Conservation (phyloP, 2,113 vertebrate genomes). For the Erythrocebus patas region DNA sequence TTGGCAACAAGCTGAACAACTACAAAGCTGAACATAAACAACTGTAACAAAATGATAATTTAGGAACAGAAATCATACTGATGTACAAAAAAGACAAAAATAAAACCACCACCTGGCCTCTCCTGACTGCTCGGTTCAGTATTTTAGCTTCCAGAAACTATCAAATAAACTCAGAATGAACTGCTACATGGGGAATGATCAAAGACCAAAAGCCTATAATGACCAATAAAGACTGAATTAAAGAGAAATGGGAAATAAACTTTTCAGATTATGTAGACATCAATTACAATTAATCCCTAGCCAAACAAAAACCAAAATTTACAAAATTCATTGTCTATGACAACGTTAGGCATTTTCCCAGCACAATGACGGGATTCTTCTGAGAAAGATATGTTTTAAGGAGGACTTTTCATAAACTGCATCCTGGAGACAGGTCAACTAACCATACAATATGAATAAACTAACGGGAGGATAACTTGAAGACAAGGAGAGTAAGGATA, state of each 20-base stretch:
- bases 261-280: slow-evolving; percentile 7
- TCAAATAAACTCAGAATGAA: slow-evolving; percentile 27
- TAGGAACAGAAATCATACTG: not conserved
- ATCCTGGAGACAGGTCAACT: not conserved
- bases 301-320: slow-evolving; percentile 46
- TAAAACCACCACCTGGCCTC: not conserved
- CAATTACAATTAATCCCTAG: slow-evolving; percentile 23
- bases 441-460: not conserved
- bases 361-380: not conserved
- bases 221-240: not conserved
- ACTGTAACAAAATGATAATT: not conserved
- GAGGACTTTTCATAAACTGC: not conserved
- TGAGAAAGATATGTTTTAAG: slow-evolving; percentile 17
- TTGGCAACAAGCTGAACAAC: slow-evolving; percentile 12
- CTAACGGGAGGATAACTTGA: slow-evolving; percentile 1
- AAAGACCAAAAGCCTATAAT: slow-evolving; percentile 6
- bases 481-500: not conserved
- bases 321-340: not conserved
- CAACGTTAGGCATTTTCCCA: not conserved
- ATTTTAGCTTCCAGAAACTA: not conserved
- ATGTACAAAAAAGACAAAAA: slow-evolving; percentile 4
- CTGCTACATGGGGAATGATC: not conserved
- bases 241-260: slow-evolving; percentile 23
- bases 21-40: slow-evolving; percentile 4
- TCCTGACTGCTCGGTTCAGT: not conserved